Evolutionary conservation across 2,113 vertebrate species (phyloP).

Genomic region (Cryptomyrus ogoouensis): DNA sequence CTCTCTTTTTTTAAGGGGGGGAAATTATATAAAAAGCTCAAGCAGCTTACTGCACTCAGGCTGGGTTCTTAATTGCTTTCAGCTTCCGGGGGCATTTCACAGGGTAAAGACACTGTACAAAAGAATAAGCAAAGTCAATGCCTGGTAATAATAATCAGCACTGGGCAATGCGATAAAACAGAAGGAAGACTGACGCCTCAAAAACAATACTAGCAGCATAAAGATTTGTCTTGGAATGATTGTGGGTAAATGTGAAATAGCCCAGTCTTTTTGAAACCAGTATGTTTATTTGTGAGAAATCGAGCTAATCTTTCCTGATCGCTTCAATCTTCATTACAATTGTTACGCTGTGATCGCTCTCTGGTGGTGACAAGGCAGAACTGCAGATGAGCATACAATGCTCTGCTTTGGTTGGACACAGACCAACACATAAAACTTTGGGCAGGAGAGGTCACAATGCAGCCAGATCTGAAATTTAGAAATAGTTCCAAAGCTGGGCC

Average conservation of each 20-base stretch:
- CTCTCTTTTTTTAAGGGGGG: conserved; percentile 41
- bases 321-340: neutral
- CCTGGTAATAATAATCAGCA: conserved; percentile 27
- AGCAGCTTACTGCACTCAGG: conserved; percentile 38
- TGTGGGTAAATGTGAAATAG: neutral
- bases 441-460: neutral
- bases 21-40: conserved; percentile 42
- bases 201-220: conserved; percentile 1
- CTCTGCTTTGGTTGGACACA: neutral
- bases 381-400: neutral
- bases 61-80: conserved; percentile 46
- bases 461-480: neutral
- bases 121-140: conserved; percentile 26
- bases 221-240: neutral
- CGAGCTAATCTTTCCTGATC: neutral
- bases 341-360: neutral
- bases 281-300: neutral
- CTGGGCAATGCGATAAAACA: too few relatives aligned
- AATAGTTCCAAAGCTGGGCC: neutral
- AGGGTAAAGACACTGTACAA: conserved; percentile 30
- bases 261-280: neutral
- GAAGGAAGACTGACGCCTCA: neutral
- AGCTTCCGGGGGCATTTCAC: conserved; percentile 42
- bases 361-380: neutral
- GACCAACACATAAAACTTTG: neutral